Evolutionary conservation across 2,888 invertebrate genomes (phyloP), one percentile per base, ranked within the genome.

Genomic region (Drosophila basisetae): DNA sequence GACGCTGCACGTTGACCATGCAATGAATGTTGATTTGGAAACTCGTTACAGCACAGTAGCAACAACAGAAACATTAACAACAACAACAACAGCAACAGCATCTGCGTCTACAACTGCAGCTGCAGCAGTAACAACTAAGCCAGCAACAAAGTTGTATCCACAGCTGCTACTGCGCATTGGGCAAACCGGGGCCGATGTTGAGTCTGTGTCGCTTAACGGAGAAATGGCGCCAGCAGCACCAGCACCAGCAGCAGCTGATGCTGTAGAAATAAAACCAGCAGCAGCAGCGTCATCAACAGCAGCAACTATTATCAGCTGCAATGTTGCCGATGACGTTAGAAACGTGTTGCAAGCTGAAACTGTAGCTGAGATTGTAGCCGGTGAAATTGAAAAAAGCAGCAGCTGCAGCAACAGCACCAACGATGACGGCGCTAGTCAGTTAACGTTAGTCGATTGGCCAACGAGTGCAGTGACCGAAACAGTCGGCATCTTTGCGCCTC

Each of bases 391-490:
- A 56, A 80, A 84, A 75, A 78, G 84, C 49, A 49, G 31, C 54
- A 43, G 10, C 56, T 58, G 10, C 62, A 52, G 49, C 74, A 62
- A 35, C 63, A 59, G 52, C 70, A 41, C 49, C 68, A 56, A 65
- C 66, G 60, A 64, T 69, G 65, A 52, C 65, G 68, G 49, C 33
- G 80, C 76, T 81, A 87, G 85, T 89, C 84, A 76, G 80, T 73
- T 82, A 80, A 80, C 73, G 76, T 69, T 80, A 82, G 82, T 87
- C 89, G 91, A 91, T 91, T 91, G 88, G 73, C 70, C 70, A 60
- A 82, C 85, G 89, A 92, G 91, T 91, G 91, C 91, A 91, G 82
- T 90, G 90, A 91, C 90, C 90, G 90, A 85, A 90, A 86, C 91
- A 89, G 88, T 88, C 75, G 76, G 68, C 68, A 66, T 70, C 76